phyloP scores from a whole-genome alignment of 2,888 invertebrate genomes.

The Hydrotaea cyrtoneurina region DNA sequence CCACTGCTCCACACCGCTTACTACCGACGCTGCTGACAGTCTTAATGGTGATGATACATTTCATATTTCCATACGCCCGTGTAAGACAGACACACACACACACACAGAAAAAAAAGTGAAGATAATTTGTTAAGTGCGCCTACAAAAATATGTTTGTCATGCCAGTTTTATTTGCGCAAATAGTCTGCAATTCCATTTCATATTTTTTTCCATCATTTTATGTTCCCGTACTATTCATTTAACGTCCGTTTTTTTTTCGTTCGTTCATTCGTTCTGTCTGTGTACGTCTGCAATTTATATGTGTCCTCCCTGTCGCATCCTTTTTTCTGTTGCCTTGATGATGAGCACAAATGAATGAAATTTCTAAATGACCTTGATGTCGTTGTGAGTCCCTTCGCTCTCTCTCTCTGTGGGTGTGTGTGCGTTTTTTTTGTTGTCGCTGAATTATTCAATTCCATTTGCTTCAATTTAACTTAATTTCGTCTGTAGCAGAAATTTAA shows the following conservation, averaged over 20 bases:
- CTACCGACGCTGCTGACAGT: not conserved
- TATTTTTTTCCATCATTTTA: constrained; percentile 15
- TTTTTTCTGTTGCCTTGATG: not conserved
- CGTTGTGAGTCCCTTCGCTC: too few relatives aligned
- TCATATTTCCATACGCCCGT: not conserved
- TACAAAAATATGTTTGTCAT: not conserved
- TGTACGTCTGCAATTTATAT: constrained; percentile 20
- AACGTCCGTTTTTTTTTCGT: not conserved
- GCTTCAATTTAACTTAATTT: constrained; percentile 26
- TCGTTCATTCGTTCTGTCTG: not conserved
- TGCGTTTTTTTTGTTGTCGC: not conserved
- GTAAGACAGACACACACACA: not conserved
- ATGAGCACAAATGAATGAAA: constrained; percentile 13
- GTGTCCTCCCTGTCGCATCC: not conserved
- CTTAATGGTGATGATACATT: constrained; percentile 21
- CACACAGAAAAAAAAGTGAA: constrained; percentile 2
- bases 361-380: constrained; percentile 26
- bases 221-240: not conserved
- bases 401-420: too few relatives aligned
- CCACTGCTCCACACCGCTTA: not conserved
- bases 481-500: constrained; percentile 22
- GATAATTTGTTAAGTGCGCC: constrained; percentile 34
- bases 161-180: not conserved
- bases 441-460: constrained; percentile 35
- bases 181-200: constrained; percentile 12